These are phyloP conservation scores for Sebastes nivosus DNA, from an alignment of 2,797 vertebrate species.

Conservation along the genomic window DNA sequence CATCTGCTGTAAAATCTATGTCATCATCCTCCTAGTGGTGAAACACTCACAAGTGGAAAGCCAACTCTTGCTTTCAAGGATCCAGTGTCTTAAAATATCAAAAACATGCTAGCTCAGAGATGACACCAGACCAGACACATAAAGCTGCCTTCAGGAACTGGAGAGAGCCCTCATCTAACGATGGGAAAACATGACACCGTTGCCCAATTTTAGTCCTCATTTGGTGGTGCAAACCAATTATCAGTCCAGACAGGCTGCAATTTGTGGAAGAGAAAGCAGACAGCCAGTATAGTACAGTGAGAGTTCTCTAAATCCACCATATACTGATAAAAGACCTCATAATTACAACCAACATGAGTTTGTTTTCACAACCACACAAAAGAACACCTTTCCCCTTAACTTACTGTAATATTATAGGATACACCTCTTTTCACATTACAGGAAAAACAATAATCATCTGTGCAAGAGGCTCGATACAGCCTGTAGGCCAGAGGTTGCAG, in stretches of 20 bases:
- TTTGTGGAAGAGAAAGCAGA: conserved; percentile 4
- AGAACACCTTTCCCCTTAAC: neutral
- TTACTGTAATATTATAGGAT: neutral
- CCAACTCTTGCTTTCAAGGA: conserved; percentile 36
- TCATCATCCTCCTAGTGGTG: neutral
- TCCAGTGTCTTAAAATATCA: conserved; percentile 50
- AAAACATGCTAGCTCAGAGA: conserved; percentile 40
- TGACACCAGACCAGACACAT: conserved; percentile 14
- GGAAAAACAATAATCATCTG: conserved; percentile 44
- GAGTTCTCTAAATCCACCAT: neutral
- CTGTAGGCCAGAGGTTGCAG: neutral
- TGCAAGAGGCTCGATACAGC: neutral
- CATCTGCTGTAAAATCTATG: neutral
- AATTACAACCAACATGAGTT: conserved; percentile 14
- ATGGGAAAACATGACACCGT: conserved; percentile 10
- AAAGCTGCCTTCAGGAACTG: neutral
- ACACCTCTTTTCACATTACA: neutral
- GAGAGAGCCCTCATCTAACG: neutral
- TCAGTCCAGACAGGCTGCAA: conserved; percentile 1
- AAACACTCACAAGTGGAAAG: conserved; percentile 4
- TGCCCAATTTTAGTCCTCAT: neutral
- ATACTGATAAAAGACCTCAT: neutral
- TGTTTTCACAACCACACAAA: conserved; percentile 38
- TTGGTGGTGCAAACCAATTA: conserved; percentile 10
- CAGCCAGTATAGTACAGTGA: neutral